Evolutionary conservation across 2,888 invertebrate genomes (phyloP).

Genomic region (Ophion slaviceki): DNA sequence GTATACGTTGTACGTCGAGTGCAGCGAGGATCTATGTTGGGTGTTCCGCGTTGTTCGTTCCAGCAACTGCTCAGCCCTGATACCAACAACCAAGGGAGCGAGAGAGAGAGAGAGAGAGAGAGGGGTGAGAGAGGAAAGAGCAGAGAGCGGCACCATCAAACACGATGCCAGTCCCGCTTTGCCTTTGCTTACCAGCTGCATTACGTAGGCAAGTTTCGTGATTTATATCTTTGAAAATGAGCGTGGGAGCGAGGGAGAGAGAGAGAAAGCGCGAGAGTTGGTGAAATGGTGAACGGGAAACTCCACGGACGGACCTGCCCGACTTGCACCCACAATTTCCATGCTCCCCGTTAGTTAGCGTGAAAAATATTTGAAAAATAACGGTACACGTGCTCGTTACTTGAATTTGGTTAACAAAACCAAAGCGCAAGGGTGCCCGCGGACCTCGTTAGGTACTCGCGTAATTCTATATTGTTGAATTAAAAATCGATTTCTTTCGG

Average conservation of each 20-base stretch:
- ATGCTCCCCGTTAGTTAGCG: constrained; percentile 26
- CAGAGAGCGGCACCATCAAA: constrained; percentile 53
- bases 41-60: constrained; percentile 55
- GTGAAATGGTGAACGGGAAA: constrained; percentile 30
- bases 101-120: constrained; percentile 42
- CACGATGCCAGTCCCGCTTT: constrained; percentile 64
- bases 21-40: constrained; percentile 47
- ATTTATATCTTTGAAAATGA: constrained; percentile 66
- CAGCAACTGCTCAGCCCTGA: constrained; percentile 51
- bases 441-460: not conserved
- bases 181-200: constrained; percentile 61
- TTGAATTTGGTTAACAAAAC: not conserved
- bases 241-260: constrained; percentile 39
- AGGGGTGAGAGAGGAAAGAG: constrained; percentile 29
- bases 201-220: constrained; percentile 68
- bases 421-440: not conserved
- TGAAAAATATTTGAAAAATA: not conserved
- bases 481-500: not conserved
- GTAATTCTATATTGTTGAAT: not conserved
- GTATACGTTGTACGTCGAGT: constrained; percentile 54
- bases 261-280: constrained; percentile 36
- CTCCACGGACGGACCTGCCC: constrained; percentile 34
- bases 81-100: constrained; percentile 41
- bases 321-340: constrained; percentile 45
- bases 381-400: not conserved